Evolutionary conservation across 2,113 vertebrate genomes (phyloP), one percentile per base, ranked within the genome.

Genomic region (Chauna torquata): DNA sequence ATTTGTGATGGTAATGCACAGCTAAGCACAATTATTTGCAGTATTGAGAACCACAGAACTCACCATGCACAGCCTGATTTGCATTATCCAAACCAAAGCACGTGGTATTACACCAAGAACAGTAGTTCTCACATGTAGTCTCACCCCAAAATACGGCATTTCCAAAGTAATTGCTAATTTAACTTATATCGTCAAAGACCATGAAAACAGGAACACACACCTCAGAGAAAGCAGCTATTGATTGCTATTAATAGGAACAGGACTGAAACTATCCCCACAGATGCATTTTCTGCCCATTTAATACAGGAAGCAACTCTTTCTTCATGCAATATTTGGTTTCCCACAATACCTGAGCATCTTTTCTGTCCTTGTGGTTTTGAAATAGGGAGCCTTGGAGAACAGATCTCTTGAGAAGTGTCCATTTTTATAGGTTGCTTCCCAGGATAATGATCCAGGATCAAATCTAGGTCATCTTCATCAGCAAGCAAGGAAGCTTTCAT

Each of bases 401-500:
- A 97, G 71, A 98, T 88, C 30, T 99, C 99, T 16, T 97, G 85
- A 23, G 98, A 90, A 24, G 95, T 65, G 47, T 99, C 99, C 82
- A 86, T 77, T 64, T 94, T 95, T 7, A 83, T 75, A 54, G 96
- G 75, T 4, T 97, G 95, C 58, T 79, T 96, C 52, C 81, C 77
- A 76, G 97, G 95, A 6, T 70, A 72, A 19, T 86, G 97, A 47
- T 99, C 98, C 65, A 97, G 92, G 71, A 98, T 95, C 66, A 97
- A 68, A 76, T 99, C 99, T 7, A 97, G 82, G 42, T 99, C 99
- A 1, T 99, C 99, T 2, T 99, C 99, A 34, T 99, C 99, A 11
- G 98, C 97, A 50, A 99, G 99, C 91, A 99, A 96, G 32, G 99
- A 99, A 5, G 99, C 99, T 96, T 99, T 99, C 99, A 99, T 99